Evolutionary conservation across 1,140 invertebrate genomes (phyloP), one percentile per base, ranked within the genome.

Genomic region (Muscidifurax raptorellus): DNA sequence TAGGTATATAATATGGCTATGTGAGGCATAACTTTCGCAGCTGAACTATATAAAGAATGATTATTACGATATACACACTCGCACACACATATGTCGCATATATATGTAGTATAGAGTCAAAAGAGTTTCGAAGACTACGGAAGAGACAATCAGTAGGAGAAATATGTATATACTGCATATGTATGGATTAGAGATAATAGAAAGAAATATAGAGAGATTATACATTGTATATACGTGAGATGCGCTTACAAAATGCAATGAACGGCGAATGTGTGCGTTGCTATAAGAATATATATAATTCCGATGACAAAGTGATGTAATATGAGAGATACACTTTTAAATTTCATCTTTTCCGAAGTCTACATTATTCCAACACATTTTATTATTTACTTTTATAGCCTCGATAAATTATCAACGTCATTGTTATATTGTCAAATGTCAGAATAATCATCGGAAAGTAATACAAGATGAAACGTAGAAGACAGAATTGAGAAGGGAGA

Each of bases 201-300:
- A 75, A 22, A 75, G 1, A 75, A 2, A 27, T n/a, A 75, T 5
- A 47, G 72, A 75, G 7, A 75, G 10, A 44, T 30, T 32, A 28
- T 79, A 28, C 47, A 44, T 9, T 40, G n/a, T n/a, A n/a, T 40
- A 10, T 40, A 40, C 36, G 36, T 64, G 47, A 40, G 30, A 27
- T 36, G 72, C 72, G 77, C 6, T 79, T 44, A 79, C 59, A 79
- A 67, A 79, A 79, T 79, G 77, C 59, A 67, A 67, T 79, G 30
- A 64, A 67, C 77, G 59, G 10, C 5, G 66, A 28, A 67, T 25
- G n/a, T 79, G 40, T 75, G 72, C 36, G 72, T 44, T 47, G 36
- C 15, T 59, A 59, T 3, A 59, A 18, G n/a, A 59, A 59, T 69
- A 69, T 40, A 9, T 40, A 40, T 59, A 1, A 59, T 69, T 69